phyloP scores from a whole-genome alignment of 2,797 vertebrate species.

The Coluber constrictor region DNA sequence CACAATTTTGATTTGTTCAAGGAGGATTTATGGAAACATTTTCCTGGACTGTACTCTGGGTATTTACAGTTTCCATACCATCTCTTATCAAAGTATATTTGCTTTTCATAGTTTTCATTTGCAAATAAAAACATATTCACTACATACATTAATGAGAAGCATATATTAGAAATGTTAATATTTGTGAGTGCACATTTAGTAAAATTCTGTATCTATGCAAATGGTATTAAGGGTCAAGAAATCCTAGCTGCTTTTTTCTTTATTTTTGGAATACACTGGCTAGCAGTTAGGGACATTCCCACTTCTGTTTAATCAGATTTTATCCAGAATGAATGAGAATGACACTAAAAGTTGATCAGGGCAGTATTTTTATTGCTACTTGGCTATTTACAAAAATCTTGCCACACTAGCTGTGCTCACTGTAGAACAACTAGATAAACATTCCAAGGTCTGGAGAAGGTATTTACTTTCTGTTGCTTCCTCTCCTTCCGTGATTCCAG shows the following conservation, averaged over 20 bases:
- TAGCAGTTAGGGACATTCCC: neutral
- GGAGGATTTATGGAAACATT: neutral
- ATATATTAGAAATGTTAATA: constrained; percentile 21
- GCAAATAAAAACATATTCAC: constrained; percentile 11
- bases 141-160: constrained; percentile 37
- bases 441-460: neutral
- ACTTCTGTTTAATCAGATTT: neutral
- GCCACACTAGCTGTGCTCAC: neutral
- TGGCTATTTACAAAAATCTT: neutral
- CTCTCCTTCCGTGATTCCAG: neutral
- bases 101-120: constrained; percentile 18
- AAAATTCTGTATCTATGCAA: constrained; percentile 30
- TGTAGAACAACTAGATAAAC: neutral
- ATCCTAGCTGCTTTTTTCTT: constrained; percentile 16
- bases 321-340: neutral
- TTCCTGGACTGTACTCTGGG: neutral
- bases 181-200: constrained; percentile 33
- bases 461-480: neutral
- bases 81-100: constrained; percentile 36
- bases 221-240: constrained; percentile 33
- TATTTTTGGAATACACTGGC: neutral
- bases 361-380: neutral
- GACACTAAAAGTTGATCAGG: neutral
- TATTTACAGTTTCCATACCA: constrained; percentile 17
- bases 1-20: neutral